Base-by-base conservation (phyloP, 2,888 invertebrate genomes). In the Seladonia tumulorum region DNA sequence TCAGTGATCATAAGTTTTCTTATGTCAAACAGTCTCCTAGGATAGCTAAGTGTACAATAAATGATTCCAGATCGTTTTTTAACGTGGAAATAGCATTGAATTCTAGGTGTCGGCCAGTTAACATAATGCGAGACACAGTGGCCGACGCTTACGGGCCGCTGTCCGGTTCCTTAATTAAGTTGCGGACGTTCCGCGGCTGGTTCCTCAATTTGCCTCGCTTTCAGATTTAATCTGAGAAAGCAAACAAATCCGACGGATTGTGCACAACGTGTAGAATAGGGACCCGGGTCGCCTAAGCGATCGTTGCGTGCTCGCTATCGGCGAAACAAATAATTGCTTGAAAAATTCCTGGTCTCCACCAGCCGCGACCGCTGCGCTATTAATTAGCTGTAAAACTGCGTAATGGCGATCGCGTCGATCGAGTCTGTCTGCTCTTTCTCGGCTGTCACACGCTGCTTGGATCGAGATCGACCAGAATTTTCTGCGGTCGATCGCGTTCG, bases 351-450 rank as follows among this genome's bases (percentile, higher is more conserved):
- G 88, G 86, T 90, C 90, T 89, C 92, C 93, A 93, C 79, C 82
- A 89, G 89, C 92, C 93, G 93, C 90, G 91, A 93, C 93, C 90
- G 86, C 87, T 85, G 86, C 87, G 76, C 90, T 89, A 92, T 93
- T 93, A 93, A 93, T 93, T 93, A 93, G 87, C 90, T 90, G 90
- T 90, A 91, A 90, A 93, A 93, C 92, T 90, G 87, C 88, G 86
- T 82, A 84, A 90, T 87, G 90, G 88, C 86, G 87, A 82, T 78
- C 79, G 81, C 87, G 90, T 86, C 90, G 89, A 89, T 89, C 85
- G 80, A 53, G 81, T 18, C 68, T 68, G 68, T 68, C 78, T 60
- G 63, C 77, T 73, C 70, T 86, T 85, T 90, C 87, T 76, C 76
- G 66, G 76, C 80, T 72, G 76, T 49, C 80, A 76, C 83, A 76